Percentiles rank a stretch among this genome's conserved stretches.
These are phyloP conservation scores for Echinops telfairi DNA, from an alignment of 2,113 vertebrate genomes.

Conservation along the genomic window DNA sequence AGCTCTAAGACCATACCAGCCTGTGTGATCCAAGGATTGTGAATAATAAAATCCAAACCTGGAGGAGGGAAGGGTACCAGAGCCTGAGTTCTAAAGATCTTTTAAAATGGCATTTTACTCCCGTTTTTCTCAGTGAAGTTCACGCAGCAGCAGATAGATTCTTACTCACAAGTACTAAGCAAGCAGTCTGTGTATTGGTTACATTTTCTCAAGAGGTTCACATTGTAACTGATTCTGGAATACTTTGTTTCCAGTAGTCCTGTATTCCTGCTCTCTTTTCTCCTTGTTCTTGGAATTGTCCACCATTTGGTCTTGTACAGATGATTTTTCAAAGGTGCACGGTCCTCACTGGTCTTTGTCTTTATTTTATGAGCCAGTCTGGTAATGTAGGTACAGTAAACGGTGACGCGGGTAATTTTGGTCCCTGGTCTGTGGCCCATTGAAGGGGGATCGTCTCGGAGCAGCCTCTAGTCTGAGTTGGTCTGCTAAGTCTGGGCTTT, in stretches of 20 bases:
- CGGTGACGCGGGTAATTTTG: background rate
- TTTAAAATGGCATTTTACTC: too few species aligned
- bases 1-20: too few species aligned
- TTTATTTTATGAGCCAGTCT: background rate
- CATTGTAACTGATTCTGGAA: background rate
- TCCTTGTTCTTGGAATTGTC: background rate
- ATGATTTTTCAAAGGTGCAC: background rate
- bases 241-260: background rate
- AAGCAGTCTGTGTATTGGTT: too few species aligned
- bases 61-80: too few species aligned
- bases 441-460: background rate
- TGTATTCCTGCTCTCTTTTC: background rate
- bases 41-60: too few species aligned
- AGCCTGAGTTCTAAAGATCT: too few species aligned
- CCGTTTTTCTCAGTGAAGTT: background rate
- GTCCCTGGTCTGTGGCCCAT: background rate
- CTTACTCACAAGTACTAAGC: background rate
- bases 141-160: background rate
- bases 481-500: background rate
- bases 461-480: background rate
- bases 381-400: background rate
- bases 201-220: too few species aligned
- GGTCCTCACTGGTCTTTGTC: background rate
- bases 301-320: background rate
- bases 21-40: too few species aligned